These are phyloP conservation scores for Coenonympha glycerion DNA, from an alignment of 2,888 invertebrate genomes.

Conservation along the genomic window DNA sequence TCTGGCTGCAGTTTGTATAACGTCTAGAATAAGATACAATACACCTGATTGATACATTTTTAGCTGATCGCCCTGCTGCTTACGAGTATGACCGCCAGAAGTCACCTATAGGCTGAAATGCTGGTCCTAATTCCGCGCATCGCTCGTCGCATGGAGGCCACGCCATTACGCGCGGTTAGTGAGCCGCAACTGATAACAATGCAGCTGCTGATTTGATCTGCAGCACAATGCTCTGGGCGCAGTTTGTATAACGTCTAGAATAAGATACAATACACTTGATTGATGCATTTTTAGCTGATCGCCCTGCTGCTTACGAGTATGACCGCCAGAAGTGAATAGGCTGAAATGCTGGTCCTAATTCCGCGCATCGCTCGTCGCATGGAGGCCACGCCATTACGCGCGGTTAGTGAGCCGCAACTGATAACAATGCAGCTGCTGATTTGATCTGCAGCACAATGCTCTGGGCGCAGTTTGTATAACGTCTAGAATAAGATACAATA, in stretches of 20 bases:
- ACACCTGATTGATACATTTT: no score
- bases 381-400: not conserved
- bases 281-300: no score
- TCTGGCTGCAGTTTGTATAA: conserved; percentile 11
- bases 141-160: not conserved
- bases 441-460: conserved; percentile 21
- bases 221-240: conserved; percentile 15
- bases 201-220: conserved; percentile 23
- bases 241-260: conserved; percentile 14
- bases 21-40: no score
- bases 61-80: no score
- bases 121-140: not conserved
- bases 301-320: no score
- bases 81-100: no score
- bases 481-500: no score
- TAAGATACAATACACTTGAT: no score
- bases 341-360: not conserved
- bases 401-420: conserved; percentile 24
- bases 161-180: conserved; percentile 20
- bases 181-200: conserved; percentile 25
- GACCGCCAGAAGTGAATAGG: no score
- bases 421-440: conserved; percentile 22
- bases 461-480: not conserved
- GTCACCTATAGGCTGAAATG: no score
- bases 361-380: not conserved